Evolutionary conservation across 2,888 invertebrate genomes (phyloP), one percentile per base, ranked within the genome.

Genomic region (Bugula neritina): DNA sequence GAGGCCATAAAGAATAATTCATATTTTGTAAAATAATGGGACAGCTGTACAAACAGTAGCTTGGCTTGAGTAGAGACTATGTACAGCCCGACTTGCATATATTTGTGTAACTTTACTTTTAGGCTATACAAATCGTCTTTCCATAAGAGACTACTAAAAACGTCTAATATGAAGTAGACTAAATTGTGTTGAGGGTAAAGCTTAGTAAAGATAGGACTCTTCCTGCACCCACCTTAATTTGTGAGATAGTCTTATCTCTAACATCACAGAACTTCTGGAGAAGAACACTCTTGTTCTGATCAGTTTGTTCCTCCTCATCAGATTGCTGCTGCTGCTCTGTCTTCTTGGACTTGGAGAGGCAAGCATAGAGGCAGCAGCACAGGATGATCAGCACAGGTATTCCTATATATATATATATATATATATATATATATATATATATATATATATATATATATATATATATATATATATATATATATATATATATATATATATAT

Each of bases 181-280:
- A n/a, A n/a, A n/a, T n/a, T n/a, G n/a, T n/a, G n/a, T n/a, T n/a
- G n/a, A n/a, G n/a, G n/a, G n/a, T n/a, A n/a, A n/a, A n/a, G n/a
- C n/a, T n/a, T n/a, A n/a, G n/a, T n/a, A n/a, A n/a, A n/a, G n/a
- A n/a, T n/a, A n/a, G n/a, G n/a, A n/a, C n/a, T n/a, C n/a, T n/a
- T n/a, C n/a, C n/a, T n/a, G n/a, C n/a, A n/a, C n/a, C n/a, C n/a
- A 63, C 63, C 34, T 31, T 63, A 13, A 63, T 13, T 13, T 31
- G 29, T 13, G 29, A 13, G 29, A 63, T 27, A 31, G 63, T 63
- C n/a, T 63, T 63, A 10, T 63, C 63, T n/a, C n/a, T 63, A 3
- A 63, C 63, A 13, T 63, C 63, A 63, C 63, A 63, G 63, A 63
- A 63, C 63, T 63, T 63, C 63, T 63, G 63, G 10, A 63, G 34